A percentile compares a stretch with the other conserved stretches of the same genome.
These are phyloP conservation scores for Bubalus kerabau DNA, from an alignment of 2,113 vertebrate genomes.

Conservation along the genomic window DNA sequence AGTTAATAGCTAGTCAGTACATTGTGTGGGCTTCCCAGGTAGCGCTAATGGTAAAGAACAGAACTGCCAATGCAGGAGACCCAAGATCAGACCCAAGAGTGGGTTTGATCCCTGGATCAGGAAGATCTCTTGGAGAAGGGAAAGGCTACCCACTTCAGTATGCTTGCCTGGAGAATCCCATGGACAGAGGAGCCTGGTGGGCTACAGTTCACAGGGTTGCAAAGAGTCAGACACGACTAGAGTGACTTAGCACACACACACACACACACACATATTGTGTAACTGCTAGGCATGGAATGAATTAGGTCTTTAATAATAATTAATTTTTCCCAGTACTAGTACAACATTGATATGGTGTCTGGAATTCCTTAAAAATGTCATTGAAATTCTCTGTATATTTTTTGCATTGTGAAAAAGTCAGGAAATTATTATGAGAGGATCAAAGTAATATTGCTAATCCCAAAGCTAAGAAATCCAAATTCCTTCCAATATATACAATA, in stretches of 20 bases:
- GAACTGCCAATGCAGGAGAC: background rate
- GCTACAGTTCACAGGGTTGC: background rate
- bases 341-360: background rate
- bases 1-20: background rate
- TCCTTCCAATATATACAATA: background rate
- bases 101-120: background rate
- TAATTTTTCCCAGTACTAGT: background rate
- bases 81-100: background rate
- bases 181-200: background rate
- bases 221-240: background rate
- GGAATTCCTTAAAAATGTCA: conserved; percentile 22
- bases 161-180: background rate
- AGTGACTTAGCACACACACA: background rate
- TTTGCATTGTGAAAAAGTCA: background rate
- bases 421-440: background rate
- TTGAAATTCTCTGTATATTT: background rate
- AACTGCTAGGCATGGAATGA: conserved; percentile 3
- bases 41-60: background rate
- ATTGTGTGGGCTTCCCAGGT: background rate
- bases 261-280: background rate
- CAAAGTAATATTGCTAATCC: background rate
- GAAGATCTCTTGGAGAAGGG: background rate
- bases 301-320: background rate
- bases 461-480: background rate
- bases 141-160: background rate